These are phyloP conservation scores for Oreochromis grahami DNA, from an alignment of 2,797 vertebrate genomes.

Conservation along the genomic window DNA sequence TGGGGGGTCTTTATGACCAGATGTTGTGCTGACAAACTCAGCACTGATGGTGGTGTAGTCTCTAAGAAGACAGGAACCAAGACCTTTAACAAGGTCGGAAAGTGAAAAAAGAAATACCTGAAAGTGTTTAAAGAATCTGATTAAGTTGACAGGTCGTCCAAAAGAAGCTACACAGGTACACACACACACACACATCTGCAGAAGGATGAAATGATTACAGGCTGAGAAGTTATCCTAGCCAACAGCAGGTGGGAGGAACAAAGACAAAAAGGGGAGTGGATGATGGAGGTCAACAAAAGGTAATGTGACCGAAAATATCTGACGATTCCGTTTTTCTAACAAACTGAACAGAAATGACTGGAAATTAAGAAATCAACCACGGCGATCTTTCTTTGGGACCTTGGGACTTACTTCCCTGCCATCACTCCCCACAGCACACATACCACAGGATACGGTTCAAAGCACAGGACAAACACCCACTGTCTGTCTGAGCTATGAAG, in stretches of 20 bases:
- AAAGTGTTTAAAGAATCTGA: neutral
- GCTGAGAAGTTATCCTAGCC: neutral
- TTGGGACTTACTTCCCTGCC: neutral
- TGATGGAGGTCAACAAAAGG: constrained; percentile 5
- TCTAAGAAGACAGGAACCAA: constrained; percentile 53
- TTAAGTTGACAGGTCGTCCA: neutral
- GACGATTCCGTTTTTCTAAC: neutral
- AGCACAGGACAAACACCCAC: constrained; percentile 40
- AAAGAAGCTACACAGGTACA: neutral
- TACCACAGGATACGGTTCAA: constrained; percentile 26
- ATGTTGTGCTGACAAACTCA: constrained; percentile 51
- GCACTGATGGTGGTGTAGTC: constrained; percentile 41
- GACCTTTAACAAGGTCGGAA: constrained; percentile 2
- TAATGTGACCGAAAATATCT: neutral
- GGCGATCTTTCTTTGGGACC: neutral
- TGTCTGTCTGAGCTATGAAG: constrained; percentile 49
- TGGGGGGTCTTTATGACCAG: constrained; percentile 59
- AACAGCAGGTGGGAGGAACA: neutral
- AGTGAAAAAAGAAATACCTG: neutral
- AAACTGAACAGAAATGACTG: constrained; percentile 5
- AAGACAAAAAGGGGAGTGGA: neutral
- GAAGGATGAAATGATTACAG: constrained; percentile 2
- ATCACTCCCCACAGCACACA: constrained; percentile 31
- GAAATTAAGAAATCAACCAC: neutral
- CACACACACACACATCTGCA: neutral